These are phyloP conservation scores for Anas acuta DNA, from an alignment of 2,797 vertebrate species.

Conservation along the genomic window DNA sequence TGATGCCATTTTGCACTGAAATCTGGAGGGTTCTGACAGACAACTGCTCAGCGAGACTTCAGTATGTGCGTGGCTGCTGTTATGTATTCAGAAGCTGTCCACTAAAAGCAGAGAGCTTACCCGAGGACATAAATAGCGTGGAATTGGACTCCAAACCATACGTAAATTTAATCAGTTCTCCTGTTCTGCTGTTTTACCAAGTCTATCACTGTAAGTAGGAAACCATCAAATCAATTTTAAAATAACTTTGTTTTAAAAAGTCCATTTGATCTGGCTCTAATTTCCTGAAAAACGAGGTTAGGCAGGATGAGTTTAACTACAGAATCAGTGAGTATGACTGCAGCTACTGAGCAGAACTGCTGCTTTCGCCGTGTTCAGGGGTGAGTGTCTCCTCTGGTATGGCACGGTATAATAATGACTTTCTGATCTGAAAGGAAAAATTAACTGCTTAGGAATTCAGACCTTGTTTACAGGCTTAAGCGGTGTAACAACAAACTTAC, in stretches of 20 bases:
- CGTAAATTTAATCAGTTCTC: not conserved
- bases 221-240: conserved; percentile 11
- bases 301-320: not conserved
- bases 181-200: not conserved
- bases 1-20: not conserved
- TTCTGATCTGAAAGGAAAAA: not conserved
- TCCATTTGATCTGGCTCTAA: not conserved
- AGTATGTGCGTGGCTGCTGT: not conserved
- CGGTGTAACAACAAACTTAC: not conserved
- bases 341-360: not conserved
- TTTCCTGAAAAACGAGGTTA: not conserved
- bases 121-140: not conserved
- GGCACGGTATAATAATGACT: not conserved
- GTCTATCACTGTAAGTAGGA: not conserved
- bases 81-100: not conserved
- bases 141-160: not conserved
- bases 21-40: not conserved
- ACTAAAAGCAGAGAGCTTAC: not conserved
- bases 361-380: not conserved
- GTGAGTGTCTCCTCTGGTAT: not conserved
- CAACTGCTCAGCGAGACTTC: not conserved
- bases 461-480: not conserved
- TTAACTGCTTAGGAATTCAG: not conserved
- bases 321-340: not conserved
- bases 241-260: conserved; percentile 11